A percentile compares a stretch with the other conserved stretches of the same genome.
phyloP scores from a whole-genome alignment of 2,888 invertebrate species.

The Iphiclides podalirius region DNA sequence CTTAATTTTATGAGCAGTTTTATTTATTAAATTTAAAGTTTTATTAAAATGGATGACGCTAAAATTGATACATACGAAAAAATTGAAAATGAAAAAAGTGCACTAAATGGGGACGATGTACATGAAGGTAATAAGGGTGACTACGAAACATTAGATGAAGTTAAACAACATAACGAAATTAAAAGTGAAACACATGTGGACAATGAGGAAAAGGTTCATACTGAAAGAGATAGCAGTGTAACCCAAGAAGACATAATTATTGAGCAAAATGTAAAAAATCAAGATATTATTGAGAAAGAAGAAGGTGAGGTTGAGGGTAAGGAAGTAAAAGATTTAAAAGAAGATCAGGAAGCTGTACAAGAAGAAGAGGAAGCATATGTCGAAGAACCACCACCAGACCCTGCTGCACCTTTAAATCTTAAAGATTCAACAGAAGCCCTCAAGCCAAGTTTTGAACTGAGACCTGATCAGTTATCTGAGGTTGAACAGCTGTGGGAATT shows the following conservation, averaged over 20 bases:
- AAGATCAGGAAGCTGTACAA: conserved; percentile 34
- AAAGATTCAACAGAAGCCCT: conserved; percentile 61
- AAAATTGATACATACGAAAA: neutral
- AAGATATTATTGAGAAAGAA: conserved; percentile 20
- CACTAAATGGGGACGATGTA: neutral
- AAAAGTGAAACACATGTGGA: conserved; percentile 28
- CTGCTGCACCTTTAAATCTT: conserved; percentile 62
- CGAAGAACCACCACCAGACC: conserved; percentile 63
- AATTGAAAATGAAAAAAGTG: conserved; percentile 1
- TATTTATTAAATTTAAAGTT: conserved; percentile 10
- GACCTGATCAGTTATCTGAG: conserved; percentile 65
- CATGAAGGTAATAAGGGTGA: conserved; percentile 11
- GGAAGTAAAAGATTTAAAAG: conserved; percentile 35
- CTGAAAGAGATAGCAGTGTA: conserved; percentile 25
- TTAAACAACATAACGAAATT: conserved; percentile 2
- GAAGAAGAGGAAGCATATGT: conserved; percentile 55
- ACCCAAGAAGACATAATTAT: neutral
- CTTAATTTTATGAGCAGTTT: neutral
- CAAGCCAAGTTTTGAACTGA: conserved; percentile 53
- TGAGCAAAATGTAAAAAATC: conserved; percentile 31
- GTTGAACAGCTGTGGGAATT: conserved; percentile 63
- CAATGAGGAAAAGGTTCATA: conserved; percentile 19
- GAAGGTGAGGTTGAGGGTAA: conserved; percentile 28
- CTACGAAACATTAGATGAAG: conserved; percentile 28
- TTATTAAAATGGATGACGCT: conserved; percentile 8